Base-by-base conservation (phyloP, 2,113 vertebrate species). In the Oryzias melastigma region DNA sequence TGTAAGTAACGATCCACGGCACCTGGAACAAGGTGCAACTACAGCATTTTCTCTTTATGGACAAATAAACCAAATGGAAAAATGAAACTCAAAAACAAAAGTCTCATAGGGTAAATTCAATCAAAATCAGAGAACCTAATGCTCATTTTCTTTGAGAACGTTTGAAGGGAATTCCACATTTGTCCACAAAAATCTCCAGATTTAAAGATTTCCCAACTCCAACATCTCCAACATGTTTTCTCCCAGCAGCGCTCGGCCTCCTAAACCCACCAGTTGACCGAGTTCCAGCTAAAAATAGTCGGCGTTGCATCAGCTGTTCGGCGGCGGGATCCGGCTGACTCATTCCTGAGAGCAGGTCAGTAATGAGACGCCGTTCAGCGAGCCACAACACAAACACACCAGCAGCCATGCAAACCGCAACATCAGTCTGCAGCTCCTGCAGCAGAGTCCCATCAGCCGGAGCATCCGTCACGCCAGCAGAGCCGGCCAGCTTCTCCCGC, bases 271-370 rank as follows among this genome's bases (percentile, higher is more conserved):
- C 25, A 56, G 76, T 40, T 51, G 43, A 54, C 62, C 43, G 62
- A 62, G 20, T 47, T 63, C 62, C 35, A 3, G 54, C 55, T 73
- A 75, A 77, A 75, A 75, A 80, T 14, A 35, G 35, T 8, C 8
- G 35, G 10, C 35, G 35, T 12, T 35, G 14, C 14, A 17, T 14
- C 43, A 16, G 15, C 44, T 54, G 22, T 4, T 4, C 3, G 60
- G 22, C 51, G 14, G 41, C 46, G 43, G 14, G 25, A 45, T 29
- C 56, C 47, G 65, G 24, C 62, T 50, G 77, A 65, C 52, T 72
- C 57, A 62, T 27, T 73, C 43, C 53, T 12, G 35, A 35, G 35
- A 59, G 46, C 20, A 3, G 46, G 56, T 56, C 66, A 40, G 54
- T 75, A 63, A 70, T 29, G 27, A 76, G 46, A 65, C 65, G 24